Conservation (phyloP, 2,888 invertebrate genomes). For the Pandemis cinnamomeana region DNA sequence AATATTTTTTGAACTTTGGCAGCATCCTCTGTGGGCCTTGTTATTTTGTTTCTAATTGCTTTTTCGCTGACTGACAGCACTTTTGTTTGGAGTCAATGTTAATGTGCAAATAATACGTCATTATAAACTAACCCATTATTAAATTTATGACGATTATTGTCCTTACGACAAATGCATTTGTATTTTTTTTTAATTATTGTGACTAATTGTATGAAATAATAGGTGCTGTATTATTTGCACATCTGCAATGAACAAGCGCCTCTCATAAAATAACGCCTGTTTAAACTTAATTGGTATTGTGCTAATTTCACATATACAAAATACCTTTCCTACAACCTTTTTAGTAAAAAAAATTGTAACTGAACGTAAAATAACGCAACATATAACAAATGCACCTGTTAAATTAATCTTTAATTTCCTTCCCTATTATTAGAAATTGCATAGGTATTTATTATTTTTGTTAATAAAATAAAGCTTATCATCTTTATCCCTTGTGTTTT, state of each 20-base stretch:
- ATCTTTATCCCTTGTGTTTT: conserved; percentile 45
- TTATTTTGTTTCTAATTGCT: conserved; percentile 9
- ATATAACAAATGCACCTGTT: conserved; percentile 49
- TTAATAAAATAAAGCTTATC: conserved; percentile 52
- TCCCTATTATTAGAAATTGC: conserved; percentile 63
- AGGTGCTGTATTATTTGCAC: conserved; percentile 13
- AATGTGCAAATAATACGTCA: conserved; percentile 20
- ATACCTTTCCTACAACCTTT: conserved; percentile 16
- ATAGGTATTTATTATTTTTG: conserved; percentile 65
- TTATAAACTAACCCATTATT: background rate
- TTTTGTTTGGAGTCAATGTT: background rate
- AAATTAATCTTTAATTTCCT: conserved; percentile 58
- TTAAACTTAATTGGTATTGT: conserved; percentile 3
- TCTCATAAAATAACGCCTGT: conserved; percentile 2
- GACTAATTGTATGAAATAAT: background rate
- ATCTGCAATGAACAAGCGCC: conserved; percentile 2
- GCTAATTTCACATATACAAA: background rate
- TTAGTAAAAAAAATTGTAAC: conserved; percentile 37
- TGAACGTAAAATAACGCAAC: conserved; percentile 37
- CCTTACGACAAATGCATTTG: background rate
- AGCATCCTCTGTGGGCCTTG: background rate
- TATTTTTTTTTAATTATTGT: background rate
- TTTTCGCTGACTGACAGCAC: background rate
- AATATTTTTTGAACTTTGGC: background rate
- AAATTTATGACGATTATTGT: background rate